These are phyloP conservation scores for Enteromius paludinosus DNA, from an alignment of 2,797 vertebrate species.

Conservation along the genomic window DNA sequence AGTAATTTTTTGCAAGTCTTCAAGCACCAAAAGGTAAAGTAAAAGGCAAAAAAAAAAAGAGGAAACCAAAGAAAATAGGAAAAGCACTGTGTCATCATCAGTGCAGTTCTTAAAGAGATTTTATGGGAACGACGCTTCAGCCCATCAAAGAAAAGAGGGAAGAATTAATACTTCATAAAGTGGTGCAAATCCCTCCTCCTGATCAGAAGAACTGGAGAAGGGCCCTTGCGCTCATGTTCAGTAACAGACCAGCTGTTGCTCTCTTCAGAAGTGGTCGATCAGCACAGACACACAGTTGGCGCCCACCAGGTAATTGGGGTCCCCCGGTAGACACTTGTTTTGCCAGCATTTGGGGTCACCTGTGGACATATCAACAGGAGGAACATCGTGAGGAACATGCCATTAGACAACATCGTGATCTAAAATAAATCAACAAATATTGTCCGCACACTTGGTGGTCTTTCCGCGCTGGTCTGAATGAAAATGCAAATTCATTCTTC, in stretches of 20 bases:
- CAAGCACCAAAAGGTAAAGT: constrained; percentile 77
- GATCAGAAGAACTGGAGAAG: constrained; percentile 52
- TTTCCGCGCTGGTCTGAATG: too few species aligned
- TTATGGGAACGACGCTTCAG: constrained; percentile 74
- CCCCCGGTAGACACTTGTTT: constrained; percentile 99
- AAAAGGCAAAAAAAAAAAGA: constrained; percentile 57
- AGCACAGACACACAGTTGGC: constrained; percentile 99
- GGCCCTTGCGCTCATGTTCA: constrained; percentile 81
- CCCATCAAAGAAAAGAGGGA: constrained; percentile 72
- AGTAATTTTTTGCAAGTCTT: constrained; percentile 85
- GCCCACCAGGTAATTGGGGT: constrained; percentile 99
- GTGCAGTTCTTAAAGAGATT: constrained; percentile 34
- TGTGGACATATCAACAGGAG: constrained; percentile 69
- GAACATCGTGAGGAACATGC: background rate
- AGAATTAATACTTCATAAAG: constrained; percentile 83
- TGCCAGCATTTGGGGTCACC: constrained; percentile 99
- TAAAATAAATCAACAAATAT: background rate
- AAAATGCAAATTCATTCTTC: too few species aligned
- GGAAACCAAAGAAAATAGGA: constrained; percentile 65
- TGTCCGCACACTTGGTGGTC: too few species aligned
- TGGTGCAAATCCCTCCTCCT: constrained; percentile 70
- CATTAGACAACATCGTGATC: background rate
- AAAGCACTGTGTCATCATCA: constrained; percentile 47
- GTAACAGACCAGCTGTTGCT: constrained; percentile 87
- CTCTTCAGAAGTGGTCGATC: constrained; percentile 98